Evolutionary conservation across 2,113 vertebrate genomes (phyloP).

Genomic region (Cyanoderma ruficeps): DNA sequence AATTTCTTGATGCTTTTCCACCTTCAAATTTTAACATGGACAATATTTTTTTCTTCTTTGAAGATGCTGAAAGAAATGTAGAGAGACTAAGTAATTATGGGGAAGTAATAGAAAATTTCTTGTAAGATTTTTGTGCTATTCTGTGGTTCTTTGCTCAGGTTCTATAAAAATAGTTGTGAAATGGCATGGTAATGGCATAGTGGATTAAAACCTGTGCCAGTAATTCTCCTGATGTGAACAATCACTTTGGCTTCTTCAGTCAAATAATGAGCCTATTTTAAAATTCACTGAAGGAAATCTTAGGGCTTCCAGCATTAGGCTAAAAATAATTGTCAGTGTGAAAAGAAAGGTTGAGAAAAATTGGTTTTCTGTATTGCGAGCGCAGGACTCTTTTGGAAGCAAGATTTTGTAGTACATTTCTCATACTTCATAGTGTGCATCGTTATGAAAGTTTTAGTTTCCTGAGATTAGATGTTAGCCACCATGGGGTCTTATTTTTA

Average conservation of each 20-base stretch:
- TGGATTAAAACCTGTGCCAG: neutral
- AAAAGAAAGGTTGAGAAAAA: neutral
- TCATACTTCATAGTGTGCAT: neutral
- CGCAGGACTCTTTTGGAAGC: neutral
- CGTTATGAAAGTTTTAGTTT: neutral
- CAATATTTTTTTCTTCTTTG: neutral
- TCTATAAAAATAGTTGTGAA: neutral
- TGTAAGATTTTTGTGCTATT: neutral
- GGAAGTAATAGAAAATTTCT: neutral
- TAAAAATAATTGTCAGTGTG: neutral
- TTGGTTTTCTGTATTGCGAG: neutral
- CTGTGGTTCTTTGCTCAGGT: neutral
- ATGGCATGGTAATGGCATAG: neutral
- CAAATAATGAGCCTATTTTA: slow-evolving; percentile 15
- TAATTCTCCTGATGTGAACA: slow-evolving; percentile 5
- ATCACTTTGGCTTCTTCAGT: neutral
- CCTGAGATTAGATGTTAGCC: neutral
- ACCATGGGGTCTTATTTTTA: neutral
- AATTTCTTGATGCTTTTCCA: neutral
- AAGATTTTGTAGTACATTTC: neutral
- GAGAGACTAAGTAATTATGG: neutral
- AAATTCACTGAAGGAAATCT: slow-evolving; percentile 6
- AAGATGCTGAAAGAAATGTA: neutral
- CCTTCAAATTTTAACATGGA: neutral
- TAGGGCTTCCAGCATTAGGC: neutral